These are phyloP conservation scores for Okapia johnstoni DNA, from an alignment of 2,113 vertebrate genomes.

Conservation along the genomic window DNA sequence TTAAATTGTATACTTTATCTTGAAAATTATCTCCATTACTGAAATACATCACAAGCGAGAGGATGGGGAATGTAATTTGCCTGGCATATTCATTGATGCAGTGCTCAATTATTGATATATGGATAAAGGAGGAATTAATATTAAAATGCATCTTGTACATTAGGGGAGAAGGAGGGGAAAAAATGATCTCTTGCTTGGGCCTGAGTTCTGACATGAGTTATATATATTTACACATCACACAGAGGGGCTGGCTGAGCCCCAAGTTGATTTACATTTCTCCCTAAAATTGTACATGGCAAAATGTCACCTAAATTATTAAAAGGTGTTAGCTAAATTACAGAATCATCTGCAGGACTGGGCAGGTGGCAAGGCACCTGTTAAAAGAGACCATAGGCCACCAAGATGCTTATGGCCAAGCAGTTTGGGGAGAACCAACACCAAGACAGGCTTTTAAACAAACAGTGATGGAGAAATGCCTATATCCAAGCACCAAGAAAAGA, in stretches of 20 bases:
- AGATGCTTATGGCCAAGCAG: background rate
- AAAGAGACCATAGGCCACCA: background rate
- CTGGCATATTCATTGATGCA: constrained; percentile 42
- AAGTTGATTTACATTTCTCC: constrained; percentile 34
- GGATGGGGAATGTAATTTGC: constrained; percentile 36
- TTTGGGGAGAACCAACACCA: background rate
- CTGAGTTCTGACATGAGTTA: background rate
- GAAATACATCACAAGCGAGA: constrained; percentile 17
- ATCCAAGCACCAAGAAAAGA: background rate
- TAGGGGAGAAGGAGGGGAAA: background rate
- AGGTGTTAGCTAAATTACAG: constrained; percentile 68
- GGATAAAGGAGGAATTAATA: constrained; percentile 63
- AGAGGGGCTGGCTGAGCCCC: background rate
- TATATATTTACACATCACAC: background rate
- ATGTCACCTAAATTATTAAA: constrained; percentile 77
- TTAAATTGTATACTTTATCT: constrained; percentile 47
- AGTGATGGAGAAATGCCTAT: background rate
- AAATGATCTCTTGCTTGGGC: background rate
- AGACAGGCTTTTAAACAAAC: background rate
- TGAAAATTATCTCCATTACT: constrained; percentile 55
- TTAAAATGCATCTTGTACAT: constrained; percentile 31
- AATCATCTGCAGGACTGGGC: constrained; percentile 60
- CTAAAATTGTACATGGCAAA: constrained; percentile 59
- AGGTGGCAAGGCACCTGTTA: constrained; percentile 73
- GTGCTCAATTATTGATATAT: constrained; percentile 53